Percentiles rank a stretch among this genome's conserved stretches.
Evolutionary conservation across 2,113 vertebrate genomes (phyloP).

Genomic region (Riparia riparia): DNA sequence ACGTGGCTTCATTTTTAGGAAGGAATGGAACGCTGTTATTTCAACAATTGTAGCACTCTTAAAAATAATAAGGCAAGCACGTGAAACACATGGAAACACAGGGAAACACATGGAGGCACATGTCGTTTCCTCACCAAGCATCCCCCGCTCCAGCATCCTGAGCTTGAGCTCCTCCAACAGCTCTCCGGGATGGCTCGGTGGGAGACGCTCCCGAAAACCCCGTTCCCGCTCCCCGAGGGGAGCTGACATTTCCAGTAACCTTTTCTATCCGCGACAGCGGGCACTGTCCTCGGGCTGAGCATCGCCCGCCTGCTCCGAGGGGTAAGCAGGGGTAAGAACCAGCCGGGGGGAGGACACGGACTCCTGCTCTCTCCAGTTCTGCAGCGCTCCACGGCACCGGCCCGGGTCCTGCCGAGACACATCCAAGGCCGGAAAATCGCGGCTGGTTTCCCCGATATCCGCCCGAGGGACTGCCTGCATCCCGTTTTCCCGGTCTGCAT

Average conservation of each 20-base stretch:
- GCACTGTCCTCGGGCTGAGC: neutral
- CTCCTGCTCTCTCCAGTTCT: neutral
- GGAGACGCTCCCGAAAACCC: neutral
- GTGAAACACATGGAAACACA: neutral
- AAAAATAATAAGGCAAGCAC: neutral
- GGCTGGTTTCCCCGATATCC: neutral
- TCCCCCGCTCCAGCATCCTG: neutral
- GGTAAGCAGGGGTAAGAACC: neutral
- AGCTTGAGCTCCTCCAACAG: neutral
- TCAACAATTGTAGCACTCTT: neutral
- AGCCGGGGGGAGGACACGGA: neutral
- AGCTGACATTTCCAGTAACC: neutral
- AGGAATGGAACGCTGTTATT: rapidly evolving
- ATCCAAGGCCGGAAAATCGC: neutral
- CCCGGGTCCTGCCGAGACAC: neutral
- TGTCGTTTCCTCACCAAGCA: neutral
- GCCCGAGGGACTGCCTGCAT: neutral
- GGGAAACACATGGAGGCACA: neutral
- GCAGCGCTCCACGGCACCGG: neutral
- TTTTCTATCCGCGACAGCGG: neutral
- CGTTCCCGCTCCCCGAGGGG: neutral
- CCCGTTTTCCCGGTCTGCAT: neutral
- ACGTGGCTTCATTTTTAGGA: neutral
- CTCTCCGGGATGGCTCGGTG: neutral
- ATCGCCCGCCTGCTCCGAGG: neutral